Base-by-base conservation (phyloP, 2,888 invertebrate genomes). In the Spodoptera exigua region DNA sequence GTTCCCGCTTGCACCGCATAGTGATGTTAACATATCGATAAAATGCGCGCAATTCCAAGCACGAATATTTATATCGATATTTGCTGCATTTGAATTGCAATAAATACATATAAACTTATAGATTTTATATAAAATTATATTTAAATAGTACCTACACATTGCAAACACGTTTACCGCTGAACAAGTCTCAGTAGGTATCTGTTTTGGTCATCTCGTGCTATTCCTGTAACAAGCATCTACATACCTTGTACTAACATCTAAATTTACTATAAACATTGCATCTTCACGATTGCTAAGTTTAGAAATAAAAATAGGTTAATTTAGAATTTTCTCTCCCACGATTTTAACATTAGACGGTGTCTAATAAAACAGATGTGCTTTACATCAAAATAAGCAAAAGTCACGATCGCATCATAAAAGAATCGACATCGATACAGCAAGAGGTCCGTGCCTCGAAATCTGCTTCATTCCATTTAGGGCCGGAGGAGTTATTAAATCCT, bases 401-500 rank as follows among this genome's bases (percentile, higher is more conserved):
- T 78, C 78, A 79, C 72, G 70, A 82, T 68, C 65, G 27, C 9
- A 27, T 48, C 74, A 32, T 72, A 74, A 77, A 70, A 76, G 68
- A 68, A 78, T 85, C 80, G 79, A 83, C 82, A 80, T 83, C 79
- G 78, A 79, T 76, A 70, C 58, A 57, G 61, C 49, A 65, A 11
- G 64, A 61, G 65, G 62, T 58, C 65, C 73, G 60, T 68, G 65
- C 57, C 73, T 80, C 72, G 80, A 83, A 81, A 81, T 85, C 83
- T 80, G 78, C 78, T 76, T 74, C 80, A 71, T 52, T 70, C 92
- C 91, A 81, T 91, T 86, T 89, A 89, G 80, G 88, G 89, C 56
- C 49, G 70, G 79, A 74, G 78, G 76, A 84, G 85, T 89, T 90
- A 91, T 93, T 92, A 91, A 92, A 90, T 89, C 90, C 84, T 75